Evolutionary conservation across 2,888 invertebrate genomes (phyloP).

Genomic region (Sericinus montela): DNA sequence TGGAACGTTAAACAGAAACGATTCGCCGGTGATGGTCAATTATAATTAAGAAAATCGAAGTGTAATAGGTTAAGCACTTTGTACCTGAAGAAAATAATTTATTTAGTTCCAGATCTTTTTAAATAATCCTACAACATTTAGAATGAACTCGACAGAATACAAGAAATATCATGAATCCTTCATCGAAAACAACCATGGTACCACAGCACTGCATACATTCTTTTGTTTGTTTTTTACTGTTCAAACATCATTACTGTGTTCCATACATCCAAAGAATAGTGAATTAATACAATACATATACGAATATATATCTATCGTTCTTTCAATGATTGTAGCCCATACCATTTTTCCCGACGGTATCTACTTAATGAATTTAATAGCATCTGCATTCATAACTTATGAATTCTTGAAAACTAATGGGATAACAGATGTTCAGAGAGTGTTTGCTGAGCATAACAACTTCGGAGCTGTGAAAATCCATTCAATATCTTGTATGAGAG

Average conservation of each 20-base stretch:
- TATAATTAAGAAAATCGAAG: too few relatives aligned
- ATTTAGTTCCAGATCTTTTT: too few relatives aligned
- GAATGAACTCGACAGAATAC: slow-evolving; percentile 57
- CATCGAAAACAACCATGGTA: slow-evolving; percentile 77
- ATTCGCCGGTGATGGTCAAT: too few relatives aligned
- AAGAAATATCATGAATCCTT: slow-evolving; percentile 71
- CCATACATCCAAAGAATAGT: slow-evolving; percentile 32
- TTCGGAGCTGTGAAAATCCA: slow-evolving; percentile 38
- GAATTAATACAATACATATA: slow-evolving; percentile 46
- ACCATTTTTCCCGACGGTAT: slow-evolving; percentile 70
- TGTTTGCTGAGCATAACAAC: slow-evolving; percentile 31
- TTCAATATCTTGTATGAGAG: slow-evolving; percentile 83
- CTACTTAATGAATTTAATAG: slow-evolving; percentile 43
- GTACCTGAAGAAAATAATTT: too few relatives aligned
- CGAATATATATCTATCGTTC: slow-evolving; percentile 78
- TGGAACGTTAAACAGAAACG: too few relatives aligned
- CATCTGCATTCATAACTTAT: slow-evolving; percentile 36
- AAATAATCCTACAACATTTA: not conserved
- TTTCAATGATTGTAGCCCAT: slow-evolving; percentile 76
- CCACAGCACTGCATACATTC: slow-evolving; percentile 72
- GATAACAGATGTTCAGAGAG: slow-evolving; percentile 23
- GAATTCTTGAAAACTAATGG: slow-evolving; percentile 26
- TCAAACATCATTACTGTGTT: slow-evolving; percentile 47
- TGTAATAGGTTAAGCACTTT: too few relatives aligned
- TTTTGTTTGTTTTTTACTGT: slow-evolving; percentile 60